These are phyloP conservation scores for Andrena praecox DNA, from an alignment of 2,888 invertebrate genomes.

Conservation along the genomic window DNA sequence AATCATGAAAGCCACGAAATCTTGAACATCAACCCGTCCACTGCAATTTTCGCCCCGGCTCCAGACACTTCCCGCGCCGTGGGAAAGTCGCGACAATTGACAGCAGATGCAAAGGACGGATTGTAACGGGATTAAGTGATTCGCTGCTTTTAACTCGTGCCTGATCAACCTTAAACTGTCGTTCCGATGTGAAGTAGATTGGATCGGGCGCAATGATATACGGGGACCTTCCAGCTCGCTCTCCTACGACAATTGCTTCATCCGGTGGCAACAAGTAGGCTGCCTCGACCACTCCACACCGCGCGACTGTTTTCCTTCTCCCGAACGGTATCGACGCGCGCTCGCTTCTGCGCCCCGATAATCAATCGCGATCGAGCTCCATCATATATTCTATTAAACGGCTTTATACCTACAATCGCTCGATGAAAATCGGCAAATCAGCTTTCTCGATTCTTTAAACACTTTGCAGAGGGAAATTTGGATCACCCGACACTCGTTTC, in stretches of 20 bases:
- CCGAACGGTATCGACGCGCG: not conserved
- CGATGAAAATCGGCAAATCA: not conserved
- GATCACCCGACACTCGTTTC: too few relatives aligned
- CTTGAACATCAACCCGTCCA: too few relatives aligned
- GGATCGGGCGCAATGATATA: constrained; percentile 43
- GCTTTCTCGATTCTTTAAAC: not conserved
- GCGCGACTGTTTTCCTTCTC: not conserved
- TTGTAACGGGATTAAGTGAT: constrained; percentile 25
- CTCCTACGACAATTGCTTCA: constrained; percentile 41
- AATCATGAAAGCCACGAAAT: too few relatives aligned
- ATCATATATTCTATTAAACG: not conserved
- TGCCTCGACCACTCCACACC: not conserved
- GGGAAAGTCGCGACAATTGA: too few relatives aligned
- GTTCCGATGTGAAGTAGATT: constrained; percentile 27
- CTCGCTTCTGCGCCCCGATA: constrained; percentile 16
- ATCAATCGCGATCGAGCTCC: not conserved
- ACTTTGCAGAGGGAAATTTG: too few relatives aligned
- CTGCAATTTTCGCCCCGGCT: too few relatives aligned
- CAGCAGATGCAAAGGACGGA: too few relatives aligned
- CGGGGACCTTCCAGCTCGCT: constrained; percentile 21
- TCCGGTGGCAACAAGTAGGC: constrained; percentile 7
- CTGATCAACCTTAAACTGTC: constrained; percentile 9
- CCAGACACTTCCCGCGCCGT: too few relatives aligned
- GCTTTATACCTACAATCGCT: not conserved
- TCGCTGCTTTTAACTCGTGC: not conserved